Evolutionary conservation across 1,140 invertebrate genomes (phyloP), one percentile per base, ranked within the genome.

Genomic region (Drosophila pseudoananassae): DNA sequence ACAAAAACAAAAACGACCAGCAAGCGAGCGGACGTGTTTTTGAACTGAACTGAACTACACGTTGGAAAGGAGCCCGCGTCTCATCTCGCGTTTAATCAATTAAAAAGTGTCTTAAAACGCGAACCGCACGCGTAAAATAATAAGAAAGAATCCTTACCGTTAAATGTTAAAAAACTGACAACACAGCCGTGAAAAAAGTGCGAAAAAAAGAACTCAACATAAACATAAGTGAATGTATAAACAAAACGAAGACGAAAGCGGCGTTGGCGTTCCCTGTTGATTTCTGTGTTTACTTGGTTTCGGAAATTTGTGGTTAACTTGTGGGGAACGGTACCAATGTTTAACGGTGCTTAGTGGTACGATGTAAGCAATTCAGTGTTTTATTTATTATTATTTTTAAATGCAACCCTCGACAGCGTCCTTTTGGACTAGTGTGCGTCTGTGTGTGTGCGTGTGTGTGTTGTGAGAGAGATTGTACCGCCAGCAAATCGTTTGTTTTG

Each of bases 361-460:
- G n/a, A 43, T 46, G 54, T 57, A 57, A 57, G 54, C 25, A 45
- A 7, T 50, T 49, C 17, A 14, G 29, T 3, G 17, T 33, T 50
- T 63, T 50, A 63, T 20, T 40, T 38, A 38, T 17, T 65, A 29
- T 65, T 65, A 51, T 49, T 50, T 65, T 64, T 31, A 63, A 63
- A 65, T 65, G 58, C 63, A 60, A 65, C 63, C 63, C 58, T 64
- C 63, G 61, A 40, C 45, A 36, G 63, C 63, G 63, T 65, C 63
- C 58, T 14, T 43, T 63, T 65, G 25, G 23, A 29, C 27, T 14
- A 50, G 45, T 58, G 61, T 38, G 15, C 29, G 33, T 9, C 14
- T 57, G 38, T 57, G 40, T 20, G 29, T 15, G 43, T 4, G 12
- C 25, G 4, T 27, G 5, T 27, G 5, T 27, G 5, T 27, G 25